These are phyloP conservation scores for Rhizoglyphus robini DNA, from an alignment of 1,140 invertebrate genomes.

Conservation along the genomic window DNA sequence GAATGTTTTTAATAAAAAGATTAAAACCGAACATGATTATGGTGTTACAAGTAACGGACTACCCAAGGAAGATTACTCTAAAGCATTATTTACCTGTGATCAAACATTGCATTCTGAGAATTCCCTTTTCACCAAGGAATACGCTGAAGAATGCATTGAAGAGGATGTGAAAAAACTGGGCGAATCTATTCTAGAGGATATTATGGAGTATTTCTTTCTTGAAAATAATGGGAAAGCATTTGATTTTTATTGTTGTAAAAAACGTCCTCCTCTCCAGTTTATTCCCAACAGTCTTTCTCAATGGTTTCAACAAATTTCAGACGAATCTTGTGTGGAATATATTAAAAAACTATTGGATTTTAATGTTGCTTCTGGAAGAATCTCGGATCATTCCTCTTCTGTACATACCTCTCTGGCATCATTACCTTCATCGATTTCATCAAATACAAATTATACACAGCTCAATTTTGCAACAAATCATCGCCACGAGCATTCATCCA, in stretches of 20 bases:
- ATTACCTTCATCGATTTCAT: background rate
- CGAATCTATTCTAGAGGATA: background rate
- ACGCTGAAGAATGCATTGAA: background rate
- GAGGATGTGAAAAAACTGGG: background rate
- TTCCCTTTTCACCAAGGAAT: background rate
- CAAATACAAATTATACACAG: too few relatives aligned
- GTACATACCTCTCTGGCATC: background rate
- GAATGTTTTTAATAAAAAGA: background rate
- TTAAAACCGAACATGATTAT: background rate
- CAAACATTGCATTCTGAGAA: too few relatives aligned
- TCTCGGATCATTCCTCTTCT: background rate
- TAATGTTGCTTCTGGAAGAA: background rate
- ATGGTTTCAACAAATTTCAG: background rate
- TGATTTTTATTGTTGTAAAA: background rate
- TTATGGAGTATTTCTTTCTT: background rate
- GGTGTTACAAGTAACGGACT: background rate
- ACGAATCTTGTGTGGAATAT: background rate
- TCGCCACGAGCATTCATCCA: too few relatives aligned
- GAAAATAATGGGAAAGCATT: background rate
- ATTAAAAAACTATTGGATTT: background rate
- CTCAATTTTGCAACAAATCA: too few relatives aligned
- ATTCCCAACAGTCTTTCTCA: background rate
- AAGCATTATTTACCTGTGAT: background rate
- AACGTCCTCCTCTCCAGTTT: background rate
- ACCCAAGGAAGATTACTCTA: background rate